Conservation (phyloP, 1,140 invertebrate genomes). For the Solen grandis region DNA sequence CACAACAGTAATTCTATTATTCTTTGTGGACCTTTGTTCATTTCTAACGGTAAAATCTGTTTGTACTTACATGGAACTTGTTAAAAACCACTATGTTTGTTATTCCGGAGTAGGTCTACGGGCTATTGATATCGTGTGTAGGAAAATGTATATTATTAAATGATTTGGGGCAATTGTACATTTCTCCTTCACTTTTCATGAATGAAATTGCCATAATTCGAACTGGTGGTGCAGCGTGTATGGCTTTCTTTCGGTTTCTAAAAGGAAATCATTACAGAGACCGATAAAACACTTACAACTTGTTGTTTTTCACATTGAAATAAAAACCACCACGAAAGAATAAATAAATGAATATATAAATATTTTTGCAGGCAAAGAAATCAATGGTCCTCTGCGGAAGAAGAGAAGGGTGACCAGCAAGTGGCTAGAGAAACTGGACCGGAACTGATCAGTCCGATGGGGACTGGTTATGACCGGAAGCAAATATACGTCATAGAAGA, state of each 20-base stretch:
- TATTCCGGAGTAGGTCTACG: too few species aligned
- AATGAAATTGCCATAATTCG: not conserved
- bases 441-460: too few species aligned
- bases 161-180: not conserved
- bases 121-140: not conserved
- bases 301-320: too few species aligned
- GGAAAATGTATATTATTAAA: not conserved
- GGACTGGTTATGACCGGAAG: too few species aligned
- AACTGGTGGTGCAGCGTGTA: too few species aligned
- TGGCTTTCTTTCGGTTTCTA: not conserved
- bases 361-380: slow-evolving; percentile 23
- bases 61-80: too few species aligned
- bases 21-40: too few species aligned
- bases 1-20: not conserved
- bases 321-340: not conserved
- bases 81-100: too few species aligned
- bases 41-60: too few species aligned
- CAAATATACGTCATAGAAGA: too few species aligned
- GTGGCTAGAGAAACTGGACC: too few species aligned
- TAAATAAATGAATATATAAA: not conserved
- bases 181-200: not conserved
- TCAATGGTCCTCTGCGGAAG: slow-evolving; percentile 15
- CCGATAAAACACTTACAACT: not conserved
- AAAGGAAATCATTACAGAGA: not conserved
- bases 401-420: too few species aligned